Conservation (phyloP, 2,888 invertebrate genomes). For the Tortricodes alternella region DNA sequence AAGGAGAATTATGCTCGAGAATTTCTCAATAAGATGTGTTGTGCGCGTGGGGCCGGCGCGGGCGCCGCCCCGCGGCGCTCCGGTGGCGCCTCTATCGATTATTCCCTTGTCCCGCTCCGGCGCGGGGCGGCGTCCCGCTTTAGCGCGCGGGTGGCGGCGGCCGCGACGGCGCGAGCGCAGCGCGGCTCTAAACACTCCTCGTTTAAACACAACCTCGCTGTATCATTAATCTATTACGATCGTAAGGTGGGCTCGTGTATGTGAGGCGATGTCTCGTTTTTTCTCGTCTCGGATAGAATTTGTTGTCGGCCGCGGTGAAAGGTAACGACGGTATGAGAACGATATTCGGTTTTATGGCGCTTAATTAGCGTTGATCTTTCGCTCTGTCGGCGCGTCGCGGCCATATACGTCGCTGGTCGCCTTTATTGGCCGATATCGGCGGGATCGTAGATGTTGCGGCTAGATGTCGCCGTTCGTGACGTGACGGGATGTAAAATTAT, state of each 20-base stretch:
- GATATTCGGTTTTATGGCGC: constrained; percentile 77
- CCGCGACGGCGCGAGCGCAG: constrained; percentile 44
- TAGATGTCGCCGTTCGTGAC: constrained; percentile 53
- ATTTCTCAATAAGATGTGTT: constrained; percentile 79
- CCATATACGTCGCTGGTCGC: constrained; percentile 59
- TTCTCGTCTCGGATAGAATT: constrained; percentile 61
- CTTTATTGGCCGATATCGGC: constrained; percentile 67
- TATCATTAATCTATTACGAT: constrained; percentile 81
- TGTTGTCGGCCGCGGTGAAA: constrained; percentile 70
- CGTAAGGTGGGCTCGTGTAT: constrained; percentile 66
- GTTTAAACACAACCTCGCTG: constrained; percentile 68
- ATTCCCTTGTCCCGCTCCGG: constrained; percentile 43
- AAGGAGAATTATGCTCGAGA: constrained; percentile 76
- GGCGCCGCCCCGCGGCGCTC: constrained; percentile 72
- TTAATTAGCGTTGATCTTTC: constrained; percentile 77
- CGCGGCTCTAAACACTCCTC: constrained; percentile 5
- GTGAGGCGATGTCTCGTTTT: constrained; percentile 61
- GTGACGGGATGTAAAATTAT: constrained; percentile 45
- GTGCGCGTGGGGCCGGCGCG: constrained; percentile 75
- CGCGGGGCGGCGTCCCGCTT: constrained; percentile 47
- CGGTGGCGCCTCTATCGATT: constrained; percentile 74
- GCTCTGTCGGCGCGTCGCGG: too few relatives aligned
- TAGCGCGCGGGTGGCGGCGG: constrained; percentile 61
- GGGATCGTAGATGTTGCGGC: constrained; percentile 64
- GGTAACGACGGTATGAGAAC: too few relatives aligned